Base-by-base conservation (phyloP, 2,888 invertebrate species). In the Melieria crassipennis region DNA sequence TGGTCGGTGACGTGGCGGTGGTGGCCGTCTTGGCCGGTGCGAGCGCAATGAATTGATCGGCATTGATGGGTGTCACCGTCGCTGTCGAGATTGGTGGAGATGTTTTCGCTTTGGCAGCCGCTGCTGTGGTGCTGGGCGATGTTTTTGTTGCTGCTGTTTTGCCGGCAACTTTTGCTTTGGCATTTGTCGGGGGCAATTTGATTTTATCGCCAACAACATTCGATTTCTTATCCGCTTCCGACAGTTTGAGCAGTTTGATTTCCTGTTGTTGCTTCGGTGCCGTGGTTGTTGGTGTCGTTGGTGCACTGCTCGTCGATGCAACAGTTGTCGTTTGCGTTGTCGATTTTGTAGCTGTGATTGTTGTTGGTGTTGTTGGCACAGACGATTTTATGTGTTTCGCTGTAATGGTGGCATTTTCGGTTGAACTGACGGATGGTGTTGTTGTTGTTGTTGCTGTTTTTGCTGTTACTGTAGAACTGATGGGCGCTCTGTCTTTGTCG, bases 11-110 rank as follows among this genome's bases (percentile, higher is more conserved):
- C 77, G 76, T 73, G 72, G 76, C 75, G 74, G 79, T 71, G 76
- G 76, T 73, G 72, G 76, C 75, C 74, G 79, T 71, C 71, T 82
- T 80, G 72, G 78, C 80, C 72, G 83, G 80, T 80, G 81, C 82
- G 78, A 78, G 70, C 73, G 81, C 75, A 76, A 83, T 77, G 77
- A 84, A 84, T 77, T 83, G 81, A 82, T 83, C 84, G 78, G 83
- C 82, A 80, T 84, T 84, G 78, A 84, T 82, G 55, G 73, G 50
- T 56, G 72, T 60, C 65, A 50, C 61, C 13, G 71, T 43, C 57
- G 65, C 60, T 62, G 55, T 63, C 10, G 45, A n/a, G 11, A 30
- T 65, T 70, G 60, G 43, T 45, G 76, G 71, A 46, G 78, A 74
- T 72, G 70, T 52, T 69, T 77, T 77, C 16, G 72, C 63, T 71